Evolutionary conservation across 2,113 vertebrate species (phyloP).

Genomic region (Larimichthys polyactis): DNA sequence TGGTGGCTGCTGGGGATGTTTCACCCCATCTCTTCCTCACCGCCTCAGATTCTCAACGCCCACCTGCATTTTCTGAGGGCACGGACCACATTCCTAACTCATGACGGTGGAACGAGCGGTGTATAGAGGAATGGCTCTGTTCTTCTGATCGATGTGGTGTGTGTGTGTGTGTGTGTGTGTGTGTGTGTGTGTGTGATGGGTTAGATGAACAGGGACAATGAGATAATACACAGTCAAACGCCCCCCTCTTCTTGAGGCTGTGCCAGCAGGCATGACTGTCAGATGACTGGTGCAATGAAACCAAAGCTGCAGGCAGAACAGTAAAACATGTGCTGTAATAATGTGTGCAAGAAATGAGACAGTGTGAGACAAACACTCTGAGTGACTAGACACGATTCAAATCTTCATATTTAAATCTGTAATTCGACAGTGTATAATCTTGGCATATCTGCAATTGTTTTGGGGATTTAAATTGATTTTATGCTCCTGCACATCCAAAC

Average conservation of each 20-base stretch:
- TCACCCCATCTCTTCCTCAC: constrained; percentile 58
- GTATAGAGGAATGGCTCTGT: constrained; percentile 21
- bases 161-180: constrained; percentile 11
- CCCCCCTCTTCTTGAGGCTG: not conserved
- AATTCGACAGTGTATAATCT: not conserved
- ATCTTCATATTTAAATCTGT: not conserved
- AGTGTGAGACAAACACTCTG: not conserved
- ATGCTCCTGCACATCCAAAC: not conserved
- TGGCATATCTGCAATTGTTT: not conserved
- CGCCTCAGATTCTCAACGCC: constrained; percentile 55
- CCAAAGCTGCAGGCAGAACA: constrained; percentile 19
- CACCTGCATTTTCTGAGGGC: constrained; percentile 66
- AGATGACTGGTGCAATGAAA: constrained; percentile 37
- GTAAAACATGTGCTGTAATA: constrained; percentile 13
- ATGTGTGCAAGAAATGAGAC: not conserved
- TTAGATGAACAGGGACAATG: constrained; percentile 45
- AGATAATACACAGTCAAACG: constrained; percentile 15
- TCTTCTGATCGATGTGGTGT: constrained; percentile 18
- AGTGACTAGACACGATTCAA: not conserved
- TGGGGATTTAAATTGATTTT: not conserved
- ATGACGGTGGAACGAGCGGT: constrained; percentile 41
- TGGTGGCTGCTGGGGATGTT: constrained; percentile 60
- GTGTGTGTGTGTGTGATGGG: constrained; percentile 15
- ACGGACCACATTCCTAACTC: constrained; percentile 27
- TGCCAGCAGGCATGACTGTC: constrained; percentile 37